A percentile compares a stretch with the other conserved stretches of the same genome.
Evolutionary conservation across 2,113 vertebrate species (phyloP).

Genomic region (Eublepharis macularius): DNA sequence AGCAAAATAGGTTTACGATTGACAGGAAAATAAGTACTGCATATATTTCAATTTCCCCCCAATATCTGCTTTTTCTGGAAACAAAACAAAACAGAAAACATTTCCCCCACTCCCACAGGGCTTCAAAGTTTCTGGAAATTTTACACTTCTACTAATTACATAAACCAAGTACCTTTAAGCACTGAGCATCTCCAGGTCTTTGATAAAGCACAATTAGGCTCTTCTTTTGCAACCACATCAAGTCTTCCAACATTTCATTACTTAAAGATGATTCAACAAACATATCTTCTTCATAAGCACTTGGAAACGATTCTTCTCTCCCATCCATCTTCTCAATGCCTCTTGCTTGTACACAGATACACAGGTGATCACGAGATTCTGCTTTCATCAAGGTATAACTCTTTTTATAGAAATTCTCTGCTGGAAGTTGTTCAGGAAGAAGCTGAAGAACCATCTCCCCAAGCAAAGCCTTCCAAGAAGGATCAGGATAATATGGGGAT

Average conservation of each 20-base stretch:
- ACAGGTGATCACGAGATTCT: constrained; percentile 71
- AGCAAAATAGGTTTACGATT: too few relatives aligned
- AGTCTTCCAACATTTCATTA: constrained; percentile 82
- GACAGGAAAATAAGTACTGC: too few relatives aligned
- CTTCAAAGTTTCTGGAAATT: neutral
- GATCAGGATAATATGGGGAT: constrained; percentile 60
- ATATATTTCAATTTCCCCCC: too few relatives aligned
- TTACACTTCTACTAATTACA: neutral
- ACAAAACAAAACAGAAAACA: too few relatives aligned
- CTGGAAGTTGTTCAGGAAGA: constrained; percentile 62
- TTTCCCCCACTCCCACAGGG: too few relatives aligned
- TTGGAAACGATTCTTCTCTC: constrained; percentile 50
- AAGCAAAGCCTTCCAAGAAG: constrained; percentile 84
- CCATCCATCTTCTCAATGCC: constrained; percentile 51
- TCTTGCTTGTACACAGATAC: constrained; percentile 74
- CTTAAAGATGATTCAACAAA: constrained; percentile 77
- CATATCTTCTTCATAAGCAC: constrained; percentile 55
- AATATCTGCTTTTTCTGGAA: too few relatives aligned
- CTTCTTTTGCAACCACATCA: constrained; percentile 96
- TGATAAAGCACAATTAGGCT: constrained; percentile 87
- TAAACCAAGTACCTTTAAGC: constrained; percentile 80
- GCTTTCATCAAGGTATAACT: constrained; percentile 79
- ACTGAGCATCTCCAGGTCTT: constrained; percentile 66
- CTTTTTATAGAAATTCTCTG: constrained; percentile 61
- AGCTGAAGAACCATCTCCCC: constrained; percentile 83